Evolutionary conservation across 2,113 vertebrate species (phyloP), one percentile per base, ranked within the genome.

Genomic region (Bombycilla garrulus): DNA sequence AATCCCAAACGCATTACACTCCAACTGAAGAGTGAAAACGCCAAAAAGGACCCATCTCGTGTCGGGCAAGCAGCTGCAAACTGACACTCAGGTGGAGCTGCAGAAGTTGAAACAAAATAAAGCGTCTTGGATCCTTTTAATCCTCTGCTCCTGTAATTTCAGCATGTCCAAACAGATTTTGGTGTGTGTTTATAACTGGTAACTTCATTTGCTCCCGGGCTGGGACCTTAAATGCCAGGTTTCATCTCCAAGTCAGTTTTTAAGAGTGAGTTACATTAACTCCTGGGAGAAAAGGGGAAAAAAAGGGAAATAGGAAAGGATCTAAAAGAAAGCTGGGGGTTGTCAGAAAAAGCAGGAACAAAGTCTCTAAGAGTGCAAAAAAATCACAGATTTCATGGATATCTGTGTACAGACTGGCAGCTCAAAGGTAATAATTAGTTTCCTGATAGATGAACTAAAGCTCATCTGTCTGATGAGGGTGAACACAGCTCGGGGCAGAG

Each of bases 111-210:
- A 96, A 25, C 90, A 76, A 92, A 96, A 86, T 88, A 88, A 86
- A 94, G 72, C 73, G 5, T 51, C 93, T 72, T 44, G 86, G 74
- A 90, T 96, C 86, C 95, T 96, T 95, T 95, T 96, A 94, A 96
- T 96, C 94, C 95, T 91, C 83, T 86, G 77, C 95, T 96, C 77
- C 83, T 96, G 90, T 95, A 95, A 95, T 95, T 97, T 95, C 93
- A 92, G 96, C 96, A 56, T 95, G 95, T 96, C 95, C 93, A 94
- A 96, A 97, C 96, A 95, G 94, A 95, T 96, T 96, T 96, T 66
- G 92, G 96, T 94, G 94, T 81, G 92, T 96, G 90, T 96, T 96
- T 96, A 76, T 94, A 97, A 97, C 92, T 80, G 88, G 95, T 95
- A 97, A 97, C 94, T 97, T 94, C 92, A 48, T 97, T 97, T 96